These are phyloP conservation scores for Embidobia sp. DNA, from an alignment of 2,888 invertebrate genomes.

Conservation along the genomic window DNA sequence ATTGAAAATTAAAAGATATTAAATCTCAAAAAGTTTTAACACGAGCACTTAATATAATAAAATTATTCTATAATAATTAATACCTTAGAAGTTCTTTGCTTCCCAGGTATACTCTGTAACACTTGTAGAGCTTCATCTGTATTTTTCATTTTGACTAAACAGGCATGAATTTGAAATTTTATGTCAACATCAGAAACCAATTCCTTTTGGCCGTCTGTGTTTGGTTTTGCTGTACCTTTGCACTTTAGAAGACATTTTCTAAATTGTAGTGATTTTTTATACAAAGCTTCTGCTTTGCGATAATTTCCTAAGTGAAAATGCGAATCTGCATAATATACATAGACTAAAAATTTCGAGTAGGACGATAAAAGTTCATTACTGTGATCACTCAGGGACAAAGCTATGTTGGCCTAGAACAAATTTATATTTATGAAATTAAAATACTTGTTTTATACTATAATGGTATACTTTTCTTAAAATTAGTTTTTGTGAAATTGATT, in stretches of 20 bases:
- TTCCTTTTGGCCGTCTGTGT: constrained; percentile 82
- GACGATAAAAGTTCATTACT: constrained; percentile 84
- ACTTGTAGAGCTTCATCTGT: constrained; percentile 84
- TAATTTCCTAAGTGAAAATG: constrained; percentile 86
- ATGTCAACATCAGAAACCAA: constrained; percentile 85
- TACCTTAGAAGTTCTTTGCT: constrained; percentile 87
- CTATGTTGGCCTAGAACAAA: constrained; percentile 85
- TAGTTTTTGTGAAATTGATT: not conserved
- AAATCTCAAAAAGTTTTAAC: too few relatives aligned
- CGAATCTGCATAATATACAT: constrained; percentile 88
- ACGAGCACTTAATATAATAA: too few relatives aligned
- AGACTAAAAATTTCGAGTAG: constrained; percentile 86
- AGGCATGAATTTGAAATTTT: constrained; percentile 88
- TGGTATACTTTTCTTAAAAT: not conserved
- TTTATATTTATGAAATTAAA: not conserved
- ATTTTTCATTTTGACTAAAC: constrained; percentile 86
- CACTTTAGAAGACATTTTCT: constrained; percentile 85
- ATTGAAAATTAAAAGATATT: constrained; percentile 8
- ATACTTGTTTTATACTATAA: not conserved
- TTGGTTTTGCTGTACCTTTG: constrained; percentile 82
- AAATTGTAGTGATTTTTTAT: constrained; percentile 85
- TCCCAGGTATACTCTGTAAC: constrained; percentile 84
- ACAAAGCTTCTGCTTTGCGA: constrained; percentile 86
- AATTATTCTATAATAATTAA: too few relatives aligned
- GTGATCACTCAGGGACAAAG: constrained; percentile 86